These are phyloP conservation scores for Eueremaeus valkanovi DNA, from an alignment of 2,888 invertebrate species.

Conservation along the genomic window DNA sequence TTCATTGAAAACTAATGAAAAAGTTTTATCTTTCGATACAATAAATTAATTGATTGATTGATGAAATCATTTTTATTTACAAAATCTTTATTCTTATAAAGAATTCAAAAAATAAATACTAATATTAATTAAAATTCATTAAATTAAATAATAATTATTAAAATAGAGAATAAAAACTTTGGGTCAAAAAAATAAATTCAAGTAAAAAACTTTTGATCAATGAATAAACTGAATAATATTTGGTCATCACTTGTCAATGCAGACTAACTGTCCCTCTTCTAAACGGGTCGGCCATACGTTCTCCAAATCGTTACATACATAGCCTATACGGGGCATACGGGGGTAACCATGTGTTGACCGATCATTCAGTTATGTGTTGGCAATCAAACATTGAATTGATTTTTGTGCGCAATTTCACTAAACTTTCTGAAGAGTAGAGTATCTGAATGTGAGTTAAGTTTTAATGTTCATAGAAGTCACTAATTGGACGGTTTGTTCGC, in stretches of 20 bases:
- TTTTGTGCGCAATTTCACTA: slow-evolving; percentile 16
- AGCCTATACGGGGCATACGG: not conserved
- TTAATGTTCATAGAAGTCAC: not conserved
- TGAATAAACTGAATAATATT: too few species aligned
- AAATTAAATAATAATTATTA: not conserved
- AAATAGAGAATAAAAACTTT: too few species aligned
- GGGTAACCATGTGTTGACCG: not conserved
- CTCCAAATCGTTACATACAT: not conserved
- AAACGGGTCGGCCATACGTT: too few species aligned
- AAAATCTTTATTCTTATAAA: not conserved
- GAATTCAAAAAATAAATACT: not conserved
- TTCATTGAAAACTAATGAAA: slow-evolving; percentile 7
- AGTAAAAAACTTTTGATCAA: too few species aligned
- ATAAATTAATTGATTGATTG: slow-evolving; percentile 1
- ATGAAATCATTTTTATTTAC: not conserved
- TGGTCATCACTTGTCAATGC: too few species aligned
- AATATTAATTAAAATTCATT: not conserved
- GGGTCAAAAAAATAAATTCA: too few species aligned
- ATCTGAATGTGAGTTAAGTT: not conserved
- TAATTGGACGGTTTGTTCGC: slow-evolving; percentile 16
- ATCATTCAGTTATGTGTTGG: not conserved
- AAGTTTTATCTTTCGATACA: slow-evolving; percentile 14
- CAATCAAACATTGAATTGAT: not conserved
- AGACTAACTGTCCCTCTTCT: too few species aligned
- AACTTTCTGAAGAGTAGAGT: not conserved